These are phyloP conservation scores for Drosophila paulistorum DNA, from an alignment of 1,140 invertebrate species.

Conservation along the genomic window DNA sequence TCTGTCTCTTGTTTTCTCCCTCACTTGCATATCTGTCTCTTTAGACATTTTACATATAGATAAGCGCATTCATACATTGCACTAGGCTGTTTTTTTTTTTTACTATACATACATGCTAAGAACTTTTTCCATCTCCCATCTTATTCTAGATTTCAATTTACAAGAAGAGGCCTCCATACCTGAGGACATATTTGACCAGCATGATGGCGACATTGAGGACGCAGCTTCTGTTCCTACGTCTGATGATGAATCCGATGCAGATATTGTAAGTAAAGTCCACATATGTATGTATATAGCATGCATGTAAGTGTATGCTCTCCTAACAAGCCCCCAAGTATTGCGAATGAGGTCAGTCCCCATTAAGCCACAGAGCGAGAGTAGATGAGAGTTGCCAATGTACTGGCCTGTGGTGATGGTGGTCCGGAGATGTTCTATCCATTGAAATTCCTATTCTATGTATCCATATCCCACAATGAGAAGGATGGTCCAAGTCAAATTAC, in stretches of 20 bases:
- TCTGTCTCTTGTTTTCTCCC: background rate
- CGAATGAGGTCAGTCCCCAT: constrained; percentile 66
- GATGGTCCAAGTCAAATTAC: constrained; percentile 53
- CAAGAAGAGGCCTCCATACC: constrained; percentile 77
- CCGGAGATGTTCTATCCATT: constrained; percentile 42
- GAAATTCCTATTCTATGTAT: constrained; percentile 4
- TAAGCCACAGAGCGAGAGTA: constrained; percentile 28
- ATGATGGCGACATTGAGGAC: constrained; percentile 60
- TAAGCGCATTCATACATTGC: constrained; percentile 21
- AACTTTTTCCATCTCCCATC: constrained; percentile 8
- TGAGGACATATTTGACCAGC: constrained; percentile 80
- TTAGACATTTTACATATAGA: background rate
- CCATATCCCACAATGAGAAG: constrained; percentile 44
- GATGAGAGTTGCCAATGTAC: background rate
- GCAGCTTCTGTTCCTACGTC: constrained; percentile 22
- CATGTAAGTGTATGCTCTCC: constrained; percentile 15
- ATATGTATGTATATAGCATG: background rate
- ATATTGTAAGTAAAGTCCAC: constrained; percentile 78
- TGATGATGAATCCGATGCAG: constrained; percentile 62
- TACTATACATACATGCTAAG: background rate
- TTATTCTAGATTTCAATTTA: constrained; percentile 76
- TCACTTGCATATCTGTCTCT: background rate
- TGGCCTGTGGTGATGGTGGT: background rate
- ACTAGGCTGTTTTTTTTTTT: constrained; percentile 12
- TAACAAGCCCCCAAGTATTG: constrained; percentile 48